Evolutionary conservation across 2,113 vertebrate species (phyloP).

Genomic region (Petromus typicus): DNA sequence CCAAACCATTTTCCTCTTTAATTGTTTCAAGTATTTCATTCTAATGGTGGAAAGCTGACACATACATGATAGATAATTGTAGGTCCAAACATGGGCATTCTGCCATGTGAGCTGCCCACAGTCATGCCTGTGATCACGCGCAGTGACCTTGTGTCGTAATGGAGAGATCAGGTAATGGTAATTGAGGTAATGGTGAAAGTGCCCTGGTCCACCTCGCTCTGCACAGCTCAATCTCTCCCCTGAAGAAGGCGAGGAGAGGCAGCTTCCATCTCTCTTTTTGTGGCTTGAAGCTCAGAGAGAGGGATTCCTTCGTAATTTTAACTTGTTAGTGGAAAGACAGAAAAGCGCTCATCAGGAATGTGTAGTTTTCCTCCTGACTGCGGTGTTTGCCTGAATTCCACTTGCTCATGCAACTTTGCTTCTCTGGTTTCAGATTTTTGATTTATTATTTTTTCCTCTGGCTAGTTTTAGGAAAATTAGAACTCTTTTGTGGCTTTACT

Average conservation of each 20-base stretch:
- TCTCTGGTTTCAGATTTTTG: constrained; percentile 57
- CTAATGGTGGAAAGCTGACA: neutral
- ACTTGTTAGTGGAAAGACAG: neutral
- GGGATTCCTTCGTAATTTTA: constrained; percentile 19
- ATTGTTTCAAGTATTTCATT: neutral
- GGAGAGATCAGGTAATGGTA: no score
- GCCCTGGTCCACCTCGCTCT: neutral
- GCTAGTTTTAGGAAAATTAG: constrained; percentile 73
- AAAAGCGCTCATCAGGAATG: neutral
- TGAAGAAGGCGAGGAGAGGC: neutral
- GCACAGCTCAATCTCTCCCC: neutral
- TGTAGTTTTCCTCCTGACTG: constrained; percentile 41
- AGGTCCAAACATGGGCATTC: neutral
- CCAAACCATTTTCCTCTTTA: neutral
- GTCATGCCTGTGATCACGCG: neutral
- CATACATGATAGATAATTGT: neutral
- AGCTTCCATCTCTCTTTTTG: neutral
- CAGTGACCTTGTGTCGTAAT: neutral
- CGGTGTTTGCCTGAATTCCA: constrained; percentile 23
- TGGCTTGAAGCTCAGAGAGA: neutral
- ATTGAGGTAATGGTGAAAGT: neutral
- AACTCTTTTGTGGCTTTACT: constrained; percentile 68
- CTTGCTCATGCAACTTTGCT: constrained; percentile 45
- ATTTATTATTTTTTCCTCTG: constrained; percentile 58
- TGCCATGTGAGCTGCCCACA: neutral